Percentiles rank a stretch among this genome's conserved stretches.
These are phyloP conservation scores for Drosophila ercepeae DNA, from an alignment of 1,140 invertebrate genomes.

Conservation along the genomic window DNA sequence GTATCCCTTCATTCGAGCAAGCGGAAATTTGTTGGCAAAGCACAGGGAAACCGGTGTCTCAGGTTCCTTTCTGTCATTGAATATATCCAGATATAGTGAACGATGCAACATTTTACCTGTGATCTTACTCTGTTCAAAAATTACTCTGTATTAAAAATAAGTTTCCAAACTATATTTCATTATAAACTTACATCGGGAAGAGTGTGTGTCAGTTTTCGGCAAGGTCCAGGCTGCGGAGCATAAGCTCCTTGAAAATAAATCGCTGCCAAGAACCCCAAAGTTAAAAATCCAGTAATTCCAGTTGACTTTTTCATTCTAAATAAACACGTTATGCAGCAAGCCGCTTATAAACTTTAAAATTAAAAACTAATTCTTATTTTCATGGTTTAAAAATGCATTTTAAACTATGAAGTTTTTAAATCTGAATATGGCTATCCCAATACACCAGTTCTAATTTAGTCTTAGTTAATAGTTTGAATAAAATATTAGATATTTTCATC, in stretches of 20 bases:
- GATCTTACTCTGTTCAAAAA: background rate
- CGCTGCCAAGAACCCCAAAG: background rate
- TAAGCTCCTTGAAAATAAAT: background rate
- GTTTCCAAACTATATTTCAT: too few relatives aligned
- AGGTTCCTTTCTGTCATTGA: background rate
- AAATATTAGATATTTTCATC: background rate
- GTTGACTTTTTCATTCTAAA: background rate
- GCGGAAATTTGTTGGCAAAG: background rate
- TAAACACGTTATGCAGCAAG: too few relatives aligned
- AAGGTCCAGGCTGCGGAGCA: constrained; percentile 1
- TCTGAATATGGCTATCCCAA: too few relatives aligned
- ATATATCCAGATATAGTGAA: background rate
- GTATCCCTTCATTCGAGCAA: background rate
- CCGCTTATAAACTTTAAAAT: too few relatives aligned
- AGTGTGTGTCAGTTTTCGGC: background rate
- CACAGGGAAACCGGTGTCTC: background rate
- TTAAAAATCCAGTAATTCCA: background rate
- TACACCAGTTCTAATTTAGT: too few relatives aligned
- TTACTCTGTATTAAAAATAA: too few relatives aligned
- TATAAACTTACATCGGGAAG: background rate
- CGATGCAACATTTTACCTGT: constrained; percentile 5
- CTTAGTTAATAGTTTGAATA: too few relatives aligned
- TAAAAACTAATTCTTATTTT: too few relatives aligned
- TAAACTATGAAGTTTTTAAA: too few relatives aligned
- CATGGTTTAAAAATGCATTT: too few relatives aligned